These are phyloP conservation scores for Phrynosoma blainvillii DNA, from an alignment of 2,113 vertebrate species.

Conservation along the genomic window DNA sequence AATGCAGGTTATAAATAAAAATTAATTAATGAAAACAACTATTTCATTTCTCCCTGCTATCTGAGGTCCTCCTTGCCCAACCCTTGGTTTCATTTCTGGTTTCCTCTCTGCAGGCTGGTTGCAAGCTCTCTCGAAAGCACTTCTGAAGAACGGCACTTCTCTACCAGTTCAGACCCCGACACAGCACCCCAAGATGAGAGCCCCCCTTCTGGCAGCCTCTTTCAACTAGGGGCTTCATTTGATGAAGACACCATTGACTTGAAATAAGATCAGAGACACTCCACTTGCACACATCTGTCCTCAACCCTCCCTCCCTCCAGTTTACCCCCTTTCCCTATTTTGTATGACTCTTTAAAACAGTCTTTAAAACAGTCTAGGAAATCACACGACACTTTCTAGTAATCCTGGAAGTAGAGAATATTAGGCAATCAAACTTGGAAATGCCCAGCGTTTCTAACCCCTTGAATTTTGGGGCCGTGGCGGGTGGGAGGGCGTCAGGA, in stretches of 20 bases:
- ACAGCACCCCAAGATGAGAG: slow-evolving; percentile 77
- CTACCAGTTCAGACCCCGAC: slow-evolving; percentile 80
- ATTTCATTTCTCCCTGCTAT: no score
- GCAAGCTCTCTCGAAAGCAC: slow-evolving; percentile 81
- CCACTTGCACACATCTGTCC: not conserved
- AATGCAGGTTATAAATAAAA: no score
- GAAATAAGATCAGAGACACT: slow-evolving; percentile 84
- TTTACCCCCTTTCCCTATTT: slow-evolving; percentile 49
- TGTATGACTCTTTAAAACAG: slow-evolving; percentile 56
- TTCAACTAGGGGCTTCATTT: slow-evolving; percentile 82
- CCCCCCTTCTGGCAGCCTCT: slow-evolving; percentile 76
- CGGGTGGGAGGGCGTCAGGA: not conserved
- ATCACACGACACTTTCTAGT: slow-evolving; percentile 60
- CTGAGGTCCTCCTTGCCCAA: no score
- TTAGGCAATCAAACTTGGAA: slow-evolving; percentile 44
- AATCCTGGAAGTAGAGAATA: slow-evolving; percentile 37
- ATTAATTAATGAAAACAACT: no score
- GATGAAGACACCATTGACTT: slow-evolving; percentile 94
- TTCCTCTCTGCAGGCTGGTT: slow-evolving; percentile 78
- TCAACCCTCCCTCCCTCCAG: slow-evolving; percentile 47
- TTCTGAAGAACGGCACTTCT: slow-evolving; percentile 78
- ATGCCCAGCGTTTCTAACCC: slow-evolving; percentile 45
- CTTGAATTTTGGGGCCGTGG: not conserved
- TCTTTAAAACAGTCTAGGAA: slow-evolving; percentile 49
- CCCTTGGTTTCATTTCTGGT: slow-evolving; percentile 9